phyloP scores from a whole-genome alignment of 2,113 vertebrate genomes.

The Dromaius novaehollandiae region DNA sequence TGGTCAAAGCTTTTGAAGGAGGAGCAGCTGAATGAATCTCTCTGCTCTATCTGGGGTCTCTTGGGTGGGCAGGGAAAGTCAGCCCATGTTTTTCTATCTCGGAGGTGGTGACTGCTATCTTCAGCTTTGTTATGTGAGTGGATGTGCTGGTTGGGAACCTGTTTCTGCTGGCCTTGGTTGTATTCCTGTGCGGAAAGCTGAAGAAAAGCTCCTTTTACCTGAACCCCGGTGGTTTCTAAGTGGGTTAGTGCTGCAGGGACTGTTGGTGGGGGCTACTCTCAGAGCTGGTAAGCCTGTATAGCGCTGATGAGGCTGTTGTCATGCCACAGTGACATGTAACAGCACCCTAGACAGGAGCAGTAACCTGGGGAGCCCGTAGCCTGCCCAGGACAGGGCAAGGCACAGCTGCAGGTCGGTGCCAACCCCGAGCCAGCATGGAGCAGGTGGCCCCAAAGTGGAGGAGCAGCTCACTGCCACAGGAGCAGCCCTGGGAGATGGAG shows the following conservation, averaged over 20 bases:
- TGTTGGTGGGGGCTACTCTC: rapidly evolving
- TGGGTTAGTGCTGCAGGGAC: rapidly evolving
- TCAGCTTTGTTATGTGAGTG: rapidly evolving
- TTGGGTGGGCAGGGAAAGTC: rapidly evolving
- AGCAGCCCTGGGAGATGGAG: too few relatives aligned
- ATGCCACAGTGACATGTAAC: too few relatives aligned
- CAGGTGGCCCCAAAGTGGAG: too few relatives aligned
- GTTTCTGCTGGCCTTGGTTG: background rate
- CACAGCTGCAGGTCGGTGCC: too few relatives aligned
- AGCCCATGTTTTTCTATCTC: rapidly evolving
- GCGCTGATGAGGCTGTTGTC: background rate
- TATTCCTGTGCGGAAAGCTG: too few relatives aligned
- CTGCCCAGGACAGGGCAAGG: too few relatives aligned
- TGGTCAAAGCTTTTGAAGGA: background rate
- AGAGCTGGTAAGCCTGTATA: rapidly evolving
- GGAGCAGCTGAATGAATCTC: background rate
- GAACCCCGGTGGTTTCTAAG: background rate
- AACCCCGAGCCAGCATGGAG: too few relatives aligned
- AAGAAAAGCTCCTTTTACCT: background rate
- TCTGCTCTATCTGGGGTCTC: background rate
- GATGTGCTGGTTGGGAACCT: background rate
- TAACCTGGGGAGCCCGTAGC: background rate
- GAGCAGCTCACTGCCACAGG: too few relatives aligned
- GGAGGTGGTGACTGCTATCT: too few relatives aligned
- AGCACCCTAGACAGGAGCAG: too few relatives aligned